phyloP scores from a whole-genome alignment of 2,888 invertebrate genomes.

The Scaeva pyrastri region DNA sequence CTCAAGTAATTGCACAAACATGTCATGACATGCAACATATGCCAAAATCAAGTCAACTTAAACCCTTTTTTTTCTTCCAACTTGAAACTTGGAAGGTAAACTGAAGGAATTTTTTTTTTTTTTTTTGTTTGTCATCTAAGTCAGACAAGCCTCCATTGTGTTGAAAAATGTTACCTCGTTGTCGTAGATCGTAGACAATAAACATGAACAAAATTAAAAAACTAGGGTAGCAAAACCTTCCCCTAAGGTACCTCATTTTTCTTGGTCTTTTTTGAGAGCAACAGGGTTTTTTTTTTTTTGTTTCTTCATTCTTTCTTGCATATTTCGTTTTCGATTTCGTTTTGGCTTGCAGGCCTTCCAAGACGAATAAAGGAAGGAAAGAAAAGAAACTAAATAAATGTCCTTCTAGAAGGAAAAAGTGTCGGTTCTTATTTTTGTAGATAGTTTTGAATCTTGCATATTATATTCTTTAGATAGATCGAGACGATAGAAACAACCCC shows the following conservation, averaged over 20 bases:
- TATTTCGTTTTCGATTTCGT: neutral
- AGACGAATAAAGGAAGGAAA: too few relatives aligned
- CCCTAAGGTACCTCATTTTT: constrained; percentile 15
- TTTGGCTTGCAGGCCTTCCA: too few relatives aligned
- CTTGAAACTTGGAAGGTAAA: neutral
- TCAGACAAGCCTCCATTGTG: constrained; percentile 35
- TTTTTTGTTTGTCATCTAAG: neutral
- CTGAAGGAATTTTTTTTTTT: constrained; percentile 22
- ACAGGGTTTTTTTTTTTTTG: constrained; percentile 43
- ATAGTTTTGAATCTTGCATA: constrained; percentile 7
- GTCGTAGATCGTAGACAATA: constrained; percentile 11
- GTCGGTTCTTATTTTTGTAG: too few relatives aligned
- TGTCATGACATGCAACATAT: constrained; percentile 58
- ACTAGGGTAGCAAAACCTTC: constrained; percentile 40
- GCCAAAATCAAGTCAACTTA: constrained; percentile 52
- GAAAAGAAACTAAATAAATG: neutral
- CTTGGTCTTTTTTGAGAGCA: constrained; percentile 30
- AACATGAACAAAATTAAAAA: constrained; percentile 34
- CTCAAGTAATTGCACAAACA: constrained; percentile 24
- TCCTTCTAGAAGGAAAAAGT: constrained; percentile 36
- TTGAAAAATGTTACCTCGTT: constrained; percentile 24
- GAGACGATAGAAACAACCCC: constrained; percentile 54
- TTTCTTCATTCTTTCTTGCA: neutral
- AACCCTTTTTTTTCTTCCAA: constrained; percentile 23
- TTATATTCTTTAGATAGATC: constrained; percentile 36